phyloP scores from a whole-genome alignment of 1,140 invertebrate species.

The Zelostemma sp. region DNA sequence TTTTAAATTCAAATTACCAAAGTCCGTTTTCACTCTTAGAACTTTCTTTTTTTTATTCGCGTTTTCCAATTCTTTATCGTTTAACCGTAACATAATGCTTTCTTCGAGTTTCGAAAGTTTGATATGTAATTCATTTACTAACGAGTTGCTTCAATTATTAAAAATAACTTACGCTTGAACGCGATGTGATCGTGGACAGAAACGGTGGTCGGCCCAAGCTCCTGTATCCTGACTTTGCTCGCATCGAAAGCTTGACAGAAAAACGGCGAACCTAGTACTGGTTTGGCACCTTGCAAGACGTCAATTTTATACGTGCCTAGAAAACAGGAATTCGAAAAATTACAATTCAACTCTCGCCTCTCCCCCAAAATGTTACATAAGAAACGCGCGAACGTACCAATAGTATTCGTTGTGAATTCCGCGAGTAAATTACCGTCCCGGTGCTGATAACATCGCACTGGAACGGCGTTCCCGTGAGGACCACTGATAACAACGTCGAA shows the following conservation, averaged over 20 bases:
- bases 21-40: too few species aligned
- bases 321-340: neutral
- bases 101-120: too few species aligned
- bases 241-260: constrained; percentile 95
- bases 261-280: constrained; percentile 95
- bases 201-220: constrained; percentile 82
- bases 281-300: constrained; percentile 91
- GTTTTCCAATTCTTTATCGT: too few species aligned
- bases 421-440: constrained; percentile 93
- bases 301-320: constrained; percentile 84
- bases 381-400: constrained; percentile 59
- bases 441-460: constrained; percentile 95
- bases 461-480: constrained; percentile 90
- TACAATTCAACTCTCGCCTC: neutral
- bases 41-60: too few species aligned
- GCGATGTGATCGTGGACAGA: constrained; percentile 87
- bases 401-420: constrained; percentile 89
- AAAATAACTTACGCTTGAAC: constrained; percentile 78
- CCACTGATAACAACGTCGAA: constrained; percentile 92
- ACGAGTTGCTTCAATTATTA: neutral
- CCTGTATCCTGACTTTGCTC: constrained; percentile 79
- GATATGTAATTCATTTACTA: too few species aligned
- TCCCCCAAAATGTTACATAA: constrained; percentile 8
- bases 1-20: too few species aligned
- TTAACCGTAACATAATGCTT: too few species aligned